A percentile compares a stretch with the other conserved stretches of the same genome.
Evolutionary conservation across 1,140 invertebrate genomes (phyloP).

Genomic region (Cherax destructor): DNA sequence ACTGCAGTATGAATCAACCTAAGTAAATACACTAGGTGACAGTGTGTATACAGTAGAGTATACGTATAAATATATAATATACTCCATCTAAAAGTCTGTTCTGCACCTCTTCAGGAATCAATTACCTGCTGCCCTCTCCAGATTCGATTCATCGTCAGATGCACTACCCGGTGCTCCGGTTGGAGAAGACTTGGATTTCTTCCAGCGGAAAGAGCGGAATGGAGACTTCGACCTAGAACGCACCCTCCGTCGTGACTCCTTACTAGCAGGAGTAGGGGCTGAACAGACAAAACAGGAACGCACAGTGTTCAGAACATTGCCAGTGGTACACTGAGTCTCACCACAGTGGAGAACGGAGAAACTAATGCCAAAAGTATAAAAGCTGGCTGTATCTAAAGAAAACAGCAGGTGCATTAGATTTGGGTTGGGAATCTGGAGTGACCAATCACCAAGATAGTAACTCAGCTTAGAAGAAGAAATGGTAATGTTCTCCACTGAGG

Average conservation of each 20-base stretch:
- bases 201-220: slow-evolving; percentile 93
- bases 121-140: slow-evolving; percentile 77
- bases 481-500: slow-evolving; percentile 59
- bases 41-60: neutral
- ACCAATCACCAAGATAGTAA: slow-evolving; percentile 54
- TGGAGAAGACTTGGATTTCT: slow-evolving; percentile 78
- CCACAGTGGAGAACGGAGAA: slow-evolving; percentile 59
- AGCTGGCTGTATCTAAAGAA: neutral
- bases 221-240: slow-evolving; percentile 90
- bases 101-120: slow-evolving; percentile 11
- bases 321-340: slow-evolving; percentile 22
- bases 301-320: slow-evolving; percentile 63
- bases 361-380: neutral
- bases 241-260: slow-evolving; percentile 81
- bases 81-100: slow-evolving; percentile 64
- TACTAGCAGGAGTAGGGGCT: slow-evolving; percentile 72
- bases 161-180: slow-evolving; percentile 79
- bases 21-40: neutral
- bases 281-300: slow-evolving; percentile 64
- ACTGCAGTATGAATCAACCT: neutral
- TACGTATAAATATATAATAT: too few species aligned
- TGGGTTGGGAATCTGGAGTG: slow-evolving; percentile 25
- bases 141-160: slow-evolving; percentile 86
- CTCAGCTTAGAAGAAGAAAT: slow-evolving; percentile 24
- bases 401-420: neutral